Evolutionary conservation across 2,113 vertebrate genomes (phyloP).

Genomic region (Poeciliopsis turrubarensis): DNA sequence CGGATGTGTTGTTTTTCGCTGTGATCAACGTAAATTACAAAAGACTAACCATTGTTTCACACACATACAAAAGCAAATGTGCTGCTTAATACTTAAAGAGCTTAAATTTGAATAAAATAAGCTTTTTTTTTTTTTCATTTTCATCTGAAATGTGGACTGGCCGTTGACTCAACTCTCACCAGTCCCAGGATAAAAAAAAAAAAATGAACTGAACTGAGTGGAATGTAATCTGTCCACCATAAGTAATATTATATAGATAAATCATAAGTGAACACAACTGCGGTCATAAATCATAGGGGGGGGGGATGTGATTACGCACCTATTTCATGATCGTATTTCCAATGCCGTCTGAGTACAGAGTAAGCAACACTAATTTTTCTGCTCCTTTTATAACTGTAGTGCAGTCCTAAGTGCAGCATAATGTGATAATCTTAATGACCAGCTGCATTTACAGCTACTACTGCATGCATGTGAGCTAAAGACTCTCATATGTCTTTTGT

Average conservation of each 20-base stretch:
- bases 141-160: not conserved
- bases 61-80: constrained; percentile 27
- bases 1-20: not conserved
- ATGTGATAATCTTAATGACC: constrained; percentile 50
- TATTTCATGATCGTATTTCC: constrained; percentile 54
- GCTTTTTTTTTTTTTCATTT: not conserved
- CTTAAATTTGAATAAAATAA: constrained; percentile 8
- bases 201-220: constrained; percentile 25
- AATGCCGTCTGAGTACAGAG: constrained; percentile 32
- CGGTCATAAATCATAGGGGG: constrained; percentile 50
- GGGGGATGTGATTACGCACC: constrained; percentile 44
- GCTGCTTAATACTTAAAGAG: constrained; percentile 13
- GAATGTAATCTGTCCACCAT: constrained; percentile 38
- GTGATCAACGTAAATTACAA: constrained; percentile 25
- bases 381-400: constrained; percentile 22
- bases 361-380: constrained; percentile 40
- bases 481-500: constrained; percentile 4
- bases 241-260: constrained; percentile 44
- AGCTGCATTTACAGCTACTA: constrained; percentile 28
- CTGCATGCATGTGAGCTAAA: constrained; percentile 16
- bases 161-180: constrained; percentile 11
- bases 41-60: constrained; percentile 13
- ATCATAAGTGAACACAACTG: constrained; percentile 60
- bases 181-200: constrained; percentile 11
- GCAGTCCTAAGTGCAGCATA: constrained; percentile 48